A percentile compares a stretch with the other conserved stretches of the same genome.
Conservation (phyloP, 2,888 invertebrate species). For the Rhagonycha lutea region DNA sequence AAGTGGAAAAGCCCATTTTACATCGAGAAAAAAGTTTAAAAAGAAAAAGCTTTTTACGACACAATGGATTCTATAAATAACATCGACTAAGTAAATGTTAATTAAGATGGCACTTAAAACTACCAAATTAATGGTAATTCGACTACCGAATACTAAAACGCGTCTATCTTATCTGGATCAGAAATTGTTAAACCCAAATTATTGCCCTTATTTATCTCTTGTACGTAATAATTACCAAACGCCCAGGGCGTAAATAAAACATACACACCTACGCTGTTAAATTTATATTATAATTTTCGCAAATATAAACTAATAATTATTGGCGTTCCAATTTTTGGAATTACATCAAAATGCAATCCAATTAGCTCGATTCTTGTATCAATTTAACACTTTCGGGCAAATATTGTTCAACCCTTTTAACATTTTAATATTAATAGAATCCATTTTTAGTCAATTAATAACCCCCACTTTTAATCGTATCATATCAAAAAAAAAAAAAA, state of each 20-base stretch:
- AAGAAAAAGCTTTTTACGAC: neutral
- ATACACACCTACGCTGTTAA: neutral
- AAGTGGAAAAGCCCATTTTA: neutral
- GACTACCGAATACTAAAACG: neutral
- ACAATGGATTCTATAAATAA: conserved; percentile 6
- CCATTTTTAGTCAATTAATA: neutral
- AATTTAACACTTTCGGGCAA: neutral
- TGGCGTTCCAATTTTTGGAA: neutral
- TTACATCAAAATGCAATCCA: neutral
- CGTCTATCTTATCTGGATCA: neutral
- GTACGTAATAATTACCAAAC: neutral
- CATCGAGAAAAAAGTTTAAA: neutral
- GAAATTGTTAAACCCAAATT: neutral
- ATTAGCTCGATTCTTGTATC: neutral
- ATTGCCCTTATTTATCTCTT: neutral
- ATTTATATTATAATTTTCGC: neutral
- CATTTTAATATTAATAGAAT: neutral
- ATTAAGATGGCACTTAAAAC: conserved; percentile 3
- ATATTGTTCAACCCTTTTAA: neutral
- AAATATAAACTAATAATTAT: neutral
- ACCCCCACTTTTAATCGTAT: neutral
- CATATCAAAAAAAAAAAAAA: neutral
- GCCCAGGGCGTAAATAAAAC: neutral
- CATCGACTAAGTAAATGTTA: conserved; percentile 7
- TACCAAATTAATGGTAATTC: neutral